phyloP scores from a whole-genome alignment of 2,113 vertebrate genomes.

The Callorhinus ursinus region DNA sequence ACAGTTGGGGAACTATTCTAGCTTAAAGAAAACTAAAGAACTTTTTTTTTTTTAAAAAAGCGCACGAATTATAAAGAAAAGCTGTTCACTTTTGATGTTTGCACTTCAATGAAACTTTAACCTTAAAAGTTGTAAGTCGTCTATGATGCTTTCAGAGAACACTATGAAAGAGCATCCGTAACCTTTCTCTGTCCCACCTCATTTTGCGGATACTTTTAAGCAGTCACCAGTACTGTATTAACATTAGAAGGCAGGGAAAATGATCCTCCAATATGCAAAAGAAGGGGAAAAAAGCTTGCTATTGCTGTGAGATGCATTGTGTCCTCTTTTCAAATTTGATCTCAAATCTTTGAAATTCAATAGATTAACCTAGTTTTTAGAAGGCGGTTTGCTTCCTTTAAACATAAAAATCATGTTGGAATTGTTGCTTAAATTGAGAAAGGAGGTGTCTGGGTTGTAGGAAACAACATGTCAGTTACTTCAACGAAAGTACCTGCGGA shows the following conservation, averaged over 20 bases:
- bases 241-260: background rate
- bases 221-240: background rate
- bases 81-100: conserved; percentile 6
- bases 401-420: background rate
- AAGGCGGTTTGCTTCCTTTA: background rate
- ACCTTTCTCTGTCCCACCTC: background rate
- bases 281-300: background rate
- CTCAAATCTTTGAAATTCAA: background rate
- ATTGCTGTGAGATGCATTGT: background rate
- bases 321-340: background rate
- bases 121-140: background rate
- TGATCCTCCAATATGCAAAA: background rate
- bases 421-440: conserved; percentile 3
- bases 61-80: background rate
- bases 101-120: background rate
- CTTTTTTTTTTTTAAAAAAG: background rate
- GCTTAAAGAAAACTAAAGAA: conserved; percentile 1
- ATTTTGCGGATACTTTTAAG: background rate
- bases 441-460: background rate
- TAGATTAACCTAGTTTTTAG: background rate
- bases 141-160: background rate
- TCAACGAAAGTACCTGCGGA: background rate
- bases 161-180: background rate
- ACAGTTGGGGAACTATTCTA: background rate
- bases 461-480: background rate